Evolutionary conservation across 2,888 invertebrate species (phyloP), one percentile per base, ranked within the genome.

Genomic region (Zygothrica quintamaculata): DNA sequence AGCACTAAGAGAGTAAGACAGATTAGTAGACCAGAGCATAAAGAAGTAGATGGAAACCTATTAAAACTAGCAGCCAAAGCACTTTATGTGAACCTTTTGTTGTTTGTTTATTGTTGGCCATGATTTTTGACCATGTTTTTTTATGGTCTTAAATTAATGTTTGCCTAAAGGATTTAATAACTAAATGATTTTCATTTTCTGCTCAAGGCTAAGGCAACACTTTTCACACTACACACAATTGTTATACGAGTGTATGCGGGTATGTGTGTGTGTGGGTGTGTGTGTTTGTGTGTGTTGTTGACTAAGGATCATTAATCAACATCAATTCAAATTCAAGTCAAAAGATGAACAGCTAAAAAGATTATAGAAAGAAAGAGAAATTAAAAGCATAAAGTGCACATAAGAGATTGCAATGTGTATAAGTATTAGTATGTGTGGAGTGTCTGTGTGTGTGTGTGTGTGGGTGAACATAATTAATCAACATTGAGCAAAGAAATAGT

Each of bases 91-190:
- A 70, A 62, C 55, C 60, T 55, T 56, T 71, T 47, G 43, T 55
- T 74, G 53, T 62, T 78, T 67, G 47, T 44, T 58, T 58, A 31
- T 40, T 48, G 39, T 37, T 53, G 56, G 50, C 66, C 70, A 70
- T 66, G 66, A 70, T 84, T 69, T 58, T 59, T 65, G 78, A 71
- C 60, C 74, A 77, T 85, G 84, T 77, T 81, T 67, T 81, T 67
- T 57, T 64, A 68, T 51, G 85, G 74, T 52, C 59, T 48, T 50
- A 82, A 85, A 85, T 87, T 79, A 82, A 87, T 85, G 84, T 82
- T 82, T 87, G 74, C 39, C 69, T 52, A 85, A 70, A 69, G 87
- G 79, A 87, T 82, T 82, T 82, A 87, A 82, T 85, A 87, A 85
- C 85, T 76, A 87, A 82, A 82, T 79, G 84, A 87, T 87, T 82